A percentile compares a stretch with the other conserved stretches of the same genome.
phyloP scores from a whole-genome alignment of 2,113 vertebrate species.

The Haliaeetus leucogaster region DNA sequence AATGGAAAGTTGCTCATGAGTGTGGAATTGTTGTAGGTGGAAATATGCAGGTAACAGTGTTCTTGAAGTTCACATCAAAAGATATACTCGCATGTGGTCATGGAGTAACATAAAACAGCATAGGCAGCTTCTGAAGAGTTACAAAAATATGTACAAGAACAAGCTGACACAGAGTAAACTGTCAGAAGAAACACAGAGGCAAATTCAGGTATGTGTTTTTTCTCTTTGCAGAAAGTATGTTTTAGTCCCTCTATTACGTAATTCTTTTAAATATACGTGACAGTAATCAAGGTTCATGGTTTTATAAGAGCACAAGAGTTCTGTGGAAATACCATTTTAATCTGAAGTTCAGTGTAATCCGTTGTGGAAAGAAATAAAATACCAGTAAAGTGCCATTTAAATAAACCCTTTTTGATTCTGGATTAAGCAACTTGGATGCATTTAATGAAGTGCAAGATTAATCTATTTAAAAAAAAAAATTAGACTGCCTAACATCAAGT shows the following conservation, averaged over 20 bases:
- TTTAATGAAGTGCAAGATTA: background rate
- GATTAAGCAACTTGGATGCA: background rate
- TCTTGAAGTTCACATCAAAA: conserved; percentile 86
- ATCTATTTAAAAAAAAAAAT: background rate
- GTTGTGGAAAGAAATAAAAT: background rate
- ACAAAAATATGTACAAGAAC: conserved; percentile 83
- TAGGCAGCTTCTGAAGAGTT: conserved; percentile 81
- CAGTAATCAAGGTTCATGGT: background rate
- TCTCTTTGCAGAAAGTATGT: background rate
- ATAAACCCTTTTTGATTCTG: background rate
- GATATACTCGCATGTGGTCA: conserved; percentile 82
- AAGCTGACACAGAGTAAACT: conserved; percentile 84
- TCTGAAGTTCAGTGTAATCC: background rate
- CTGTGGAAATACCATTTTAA: background rate
- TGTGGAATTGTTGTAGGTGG: conserved; percentile 83
- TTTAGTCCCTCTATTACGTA: background rate
- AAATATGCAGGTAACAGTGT: conserved; percentile 84
- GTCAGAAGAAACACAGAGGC: conserved; percentile 78
- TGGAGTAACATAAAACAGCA: conserved; percentile 87
- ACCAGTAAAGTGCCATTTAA: background rate
- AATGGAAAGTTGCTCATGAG: background rate
- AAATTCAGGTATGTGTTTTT: conserved; percentile 81
- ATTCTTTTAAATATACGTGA: background rate
- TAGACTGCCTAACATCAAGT: background rate
- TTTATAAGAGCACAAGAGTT: background rate